A percentile compares a stretch with the other conserved stretches of the same genome.
Conservation (phyloP, 1,140 invertebrate genomes). For the Micrasema longulum region DNA sequence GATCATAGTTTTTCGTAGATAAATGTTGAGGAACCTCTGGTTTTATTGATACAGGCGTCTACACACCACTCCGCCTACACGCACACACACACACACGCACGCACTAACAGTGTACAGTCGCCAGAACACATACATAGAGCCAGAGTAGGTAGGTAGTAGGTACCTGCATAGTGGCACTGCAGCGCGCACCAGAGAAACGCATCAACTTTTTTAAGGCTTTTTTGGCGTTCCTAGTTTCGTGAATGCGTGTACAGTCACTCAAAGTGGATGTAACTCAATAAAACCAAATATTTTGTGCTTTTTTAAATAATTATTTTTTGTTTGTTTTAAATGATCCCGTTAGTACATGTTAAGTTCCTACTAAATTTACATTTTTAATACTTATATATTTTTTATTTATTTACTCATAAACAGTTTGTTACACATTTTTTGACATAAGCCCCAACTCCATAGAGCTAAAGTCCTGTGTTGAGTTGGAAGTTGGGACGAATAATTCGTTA, state of each 20-base stretch:
- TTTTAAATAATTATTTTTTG: no score
- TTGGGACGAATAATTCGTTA: no score
- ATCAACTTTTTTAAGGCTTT: slow-evolving; percentile 45
- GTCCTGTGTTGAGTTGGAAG: no score
- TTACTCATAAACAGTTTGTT: no score
- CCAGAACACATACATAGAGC: no score
- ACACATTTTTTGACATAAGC: no score
- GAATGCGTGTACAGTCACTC: slow-evolving; percentile 41
- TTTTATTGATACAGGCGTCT: background rate
- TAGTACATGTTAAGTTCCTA: no score
- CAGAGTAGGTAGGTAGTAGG: background rate
- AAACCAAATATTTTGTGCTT: background rate
- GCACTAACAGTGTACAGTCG: background rate
- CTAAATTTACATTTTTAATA: no score
- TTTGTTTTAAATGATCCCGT: no score
- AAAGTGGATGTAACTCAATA: background rate
- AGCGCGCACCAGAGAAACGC: slow-evolving; percentile 43
- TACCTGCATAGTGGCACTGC: slow-evolving; percentile 42
- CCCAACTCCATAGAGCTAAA: no score
- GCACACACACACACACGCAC: slow-evolving; percentile 41
- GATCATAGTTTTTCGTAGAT: background rate
- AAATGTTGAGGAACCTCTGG: slow-evolving; percentile 3
- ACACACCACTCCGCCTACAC: slow-evolving; percentile 9
- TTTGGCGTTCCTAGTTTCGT: slow-evolving; percentile 43
- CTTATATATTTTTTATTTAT: no score